Percentiles rank a stretch among this genome's conserved stretches.
Conservation (phyloP, 2,797 vertebrate genomes). For the Rhinoraja longicauda region DNA sequence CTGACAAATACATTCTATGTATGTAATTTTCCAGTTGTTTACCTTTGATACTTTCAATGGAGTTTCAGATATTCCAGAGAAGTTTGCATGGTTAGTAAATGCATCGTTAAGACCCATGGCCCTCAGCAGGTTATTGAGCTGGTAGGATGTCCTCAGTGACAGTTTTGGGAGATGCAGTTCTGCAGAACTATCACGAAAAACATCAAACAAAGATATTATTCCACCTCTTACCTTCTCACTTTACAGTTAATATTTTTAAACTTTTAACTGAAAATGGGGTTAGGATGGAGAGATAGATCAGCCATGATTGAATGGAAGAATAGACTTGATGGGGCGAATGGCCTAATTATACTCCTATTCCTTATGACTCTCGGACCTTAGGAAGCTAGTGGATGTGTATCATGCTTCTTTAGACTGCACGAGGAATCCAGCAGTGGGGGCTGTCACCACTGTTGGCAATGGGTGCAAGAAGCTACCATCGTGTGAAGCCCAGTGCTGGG, state of each 20-base stretch:
- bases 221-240: neutral
- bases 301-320: too few relatives aligned
- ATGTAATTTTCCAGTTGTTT: conserved; percentile 39
- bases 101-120: conserved; percentile 53
- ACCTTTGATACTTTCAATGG: conserved; percentile 56
- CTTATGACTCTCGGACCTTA: too few relatives aligned
- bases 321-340: too few relatives aligned
- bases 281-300: too few relatives aligned
- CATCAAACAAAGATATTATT: neutral
- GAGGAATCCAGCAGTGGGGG: too few relatives aligned
- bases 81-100: conserved; percentile 53
- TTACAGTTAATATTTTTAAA: neutral
- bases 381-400: too few relatives aligned
- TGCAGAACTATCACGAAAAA: conserved; percentile 39
- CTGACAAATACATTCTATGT: neutral
- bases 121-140: conserved; percentile 48
- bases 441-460: too few relatives aligned
- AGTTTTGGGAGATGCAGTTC: conserved; percentile 53
- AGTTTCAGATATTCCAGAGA: conserved; percentile 50
- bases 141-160: conserved; percentile 48
- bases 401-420: too few relatives aligned
- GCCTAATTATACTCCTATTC: too few relatives aligned
- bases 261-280: neutral
- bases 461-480: too few relatives aligned
- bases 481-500: too few relatives aligned